Evolutionary conservation across 2,113 vertebrate genomes (phyloP).

Genomic region (Aldabrachelys gigantea): DNA sequence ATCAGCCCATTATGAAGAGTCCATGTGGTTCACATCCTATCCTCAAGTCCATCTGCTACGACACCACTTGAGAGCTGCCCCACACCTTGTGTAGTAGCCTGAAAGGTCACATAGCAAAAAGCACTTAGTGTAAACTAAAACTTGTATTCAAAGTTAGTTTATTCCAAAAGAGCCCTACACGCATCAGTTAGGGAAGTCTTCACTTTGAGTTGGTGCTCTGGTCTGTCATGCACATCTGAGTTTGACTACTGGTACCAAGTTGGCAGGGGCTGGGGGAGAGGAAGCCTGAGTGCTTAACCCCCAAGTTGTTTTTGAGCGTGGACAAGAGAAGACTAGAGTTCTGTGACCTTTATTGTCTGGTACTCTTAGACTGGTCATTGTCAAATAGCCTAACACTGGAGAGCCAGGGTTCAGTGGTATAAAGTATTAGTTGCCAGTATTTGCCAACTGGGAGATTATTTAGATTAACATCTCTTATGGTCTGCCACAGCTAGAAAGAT

Average conservation of each 20-base stretch:
- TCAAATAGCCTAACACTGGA: background rate
- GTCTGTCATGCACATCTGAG: background rate
- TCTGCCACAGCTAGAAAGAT: background rate
- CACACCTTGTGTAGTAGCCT: background rate
- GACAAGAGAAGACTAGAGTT: constrained; percentile 8
- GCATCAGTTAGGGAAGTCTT: background rate
- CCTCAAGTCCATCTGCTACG: background rate
- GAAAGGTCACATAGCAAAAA: background rate
- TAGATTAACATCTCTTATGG: background rate
- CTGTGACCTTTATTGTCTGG: background rate
- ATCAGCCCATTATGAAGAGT: background rate
- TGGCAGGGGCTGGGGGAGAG: background rate
- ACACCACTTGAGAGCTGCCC: background rate
- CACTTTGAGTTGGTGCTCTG: background rate
- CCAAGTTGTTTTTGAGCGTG: background rate
- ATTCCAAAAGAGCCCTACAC: no score
- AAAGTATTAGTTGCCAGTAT: background rate
- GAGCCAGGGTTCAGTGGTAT: background rate
- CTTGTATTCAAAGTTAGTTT: background rate
- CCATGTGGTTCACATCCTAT: background rate
- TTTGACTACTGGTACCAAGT: background rate
- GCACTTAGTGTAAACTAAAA: background rate
- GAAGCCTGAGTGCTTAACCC: background rate
- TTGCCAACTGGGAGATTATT: background rate
- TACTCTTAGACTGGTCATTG: background rate